Base-by-base conservation (phyloP, 2,888 invertebrate species). In the Nomada goodeniana region DNA sequence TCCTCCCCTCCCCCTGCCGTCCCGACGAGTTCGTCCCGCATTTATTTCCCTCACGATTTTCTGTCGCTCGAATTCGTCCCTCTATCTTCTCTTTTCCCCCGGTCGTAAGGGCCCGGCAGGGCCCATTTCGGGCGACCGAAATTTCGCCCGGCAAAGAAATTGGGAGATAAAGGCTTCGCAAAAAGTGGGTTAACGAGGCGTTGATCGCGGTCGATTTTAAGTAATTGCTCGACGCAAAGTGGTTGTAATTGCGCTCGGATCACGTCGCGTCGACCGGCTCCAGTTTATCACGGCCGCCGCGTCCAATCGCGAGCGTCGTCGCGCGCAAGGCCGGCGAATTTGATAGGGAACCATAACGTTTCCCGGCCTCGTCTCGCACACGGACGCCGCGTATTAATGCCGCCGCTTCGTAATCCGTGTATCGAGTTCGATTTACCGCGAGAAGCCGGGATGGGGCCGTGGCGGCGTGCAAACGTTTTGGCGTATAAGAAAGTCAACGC, bases 171-270 rank as follows among this genome's bases (percentile, higher is more conserved):
- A 76, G 71, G 68, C 75, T 26, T 11, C 36, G 65, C 69, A 77
- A 77, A 80, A 80, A 84, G 61, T 78, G 80, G 80, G 78, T 80
- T 84, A 84, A 84, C 84, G 83, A 84, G 84, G 77, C 83, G 84
- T 75, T 80, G 77, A 83, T 83, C 80, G 83, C 29, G 59, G 36
- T 11, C 80, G 80, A 84, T 84, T 83, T 78, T 68, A 57, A 68
- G 29, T 80, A 76, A 84, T 76, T 52, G 80, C 74, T 44, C 55
- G 55, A 26, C 50, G 55, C 26, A 64, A 74, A 76, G 74, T 61
- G 82, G 57, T 60, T 47, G 78, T 42, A 42, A 78, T 69, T 63
- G 81, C 61, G 36, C 23, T 11, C 55, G 23, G 44, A 36, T 59
- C 52, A 23, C 26, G 29, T 59, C 50, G 44, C 26, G 29, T 59